phyloP scores from a whole-genome alignment of 2,888 invertebrate genomes.

The Troides aeacus region DNA sequence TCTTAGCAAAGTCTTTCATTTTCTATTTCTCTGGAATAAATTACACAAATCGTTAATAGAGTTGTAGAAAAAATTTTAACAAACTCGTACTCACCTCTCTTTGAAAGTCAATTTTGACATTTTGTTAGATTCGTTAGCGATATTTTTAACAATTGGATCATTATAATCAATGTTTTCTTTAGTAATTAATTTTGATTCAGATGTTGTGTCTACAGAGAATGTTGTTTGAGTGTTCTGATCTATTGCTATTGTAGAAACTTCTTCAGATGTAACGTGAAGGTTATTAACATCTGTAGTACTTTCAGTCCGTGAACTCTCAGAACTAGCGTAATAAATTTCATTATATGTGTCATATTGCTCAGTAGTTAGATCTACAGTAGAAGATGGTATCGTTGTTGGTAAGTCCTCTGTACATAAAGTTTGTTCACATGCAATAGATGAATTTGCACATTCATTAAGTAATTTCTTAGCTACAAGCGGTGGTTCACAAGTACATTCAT shows the following conservation, averaged over 20 bases:
- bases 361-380: not conserved
- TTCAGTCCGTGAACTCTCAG: not conserved
- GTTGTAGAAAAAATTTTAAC: no score
- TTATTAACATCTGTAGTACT: not conserved
- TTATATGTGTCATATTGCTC: not conserved
- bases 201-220: not conserved
- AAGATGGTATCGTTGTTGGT: constrained; percentile 7
- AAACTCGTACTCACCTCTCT: not conserved
- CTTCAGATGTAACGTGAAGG: not conserved
- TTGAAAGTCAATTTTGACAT: not conserved
- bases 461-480: constrained; percentile 33
- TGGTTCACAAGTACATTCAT: constrained; percentile 56
- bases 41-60: no score
- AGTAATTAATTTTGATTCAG: not conserved
- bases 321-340: not conserved
- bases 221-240: not conserved
- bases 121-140: not conserved
- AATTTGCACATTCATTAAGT: constrained; percentile 27
- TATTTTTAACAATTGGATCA: not conserved
- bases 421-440: constrained; percentile 28
- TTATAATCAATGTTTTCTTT: not conserved
- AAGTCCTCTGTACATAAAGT: constrained; percentile 29
- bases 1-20: not conserved
- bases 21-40: no score
- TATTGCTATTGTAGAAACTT: not conserved